Evolutionary conservation across 2,888 invertebrate species (phyloP).

Genomic region (Lypha dubia): DNA sequence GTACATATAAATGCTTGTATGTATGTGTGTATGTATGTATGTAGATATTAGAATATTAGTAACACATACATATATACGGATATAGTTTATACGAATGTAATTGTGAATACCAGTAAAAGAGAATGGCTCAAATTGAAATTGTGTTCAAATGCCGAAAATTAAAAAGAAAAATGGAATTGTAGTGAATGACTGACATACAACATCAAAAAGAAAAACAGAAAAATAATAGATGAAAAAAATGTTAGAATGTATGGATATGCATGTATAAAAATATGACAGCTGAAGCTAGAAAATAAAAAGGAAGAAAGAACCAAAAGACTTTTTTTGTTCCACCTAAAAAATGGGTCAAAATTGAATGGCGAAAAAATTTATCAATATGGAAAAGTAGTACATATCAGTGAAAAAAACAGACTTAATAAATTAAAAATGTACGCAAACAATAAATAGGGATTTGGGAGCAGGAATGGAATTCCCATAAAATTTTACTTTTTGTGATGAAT

Average conservation of each 20-base stretch:
- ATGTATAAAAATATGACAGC: constrained; percentile 12
- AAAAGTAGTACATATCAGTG: not conserved
- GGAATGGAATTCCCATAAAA: too few species aligned
- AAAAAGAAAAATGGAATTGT: not conserved
- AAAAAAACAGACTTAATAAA: not conserved
- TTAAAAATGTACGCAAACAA: too few species aligned
- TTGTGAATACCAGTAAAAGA: not conserved
- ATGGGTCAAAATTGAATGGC: not conserved
- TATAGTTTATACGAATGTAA: not conserved
- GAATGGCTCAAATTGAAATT: constrained; percentile 37
- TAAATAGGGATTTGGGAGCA: too few species aligned
- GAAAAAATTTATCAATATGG: not conserved
- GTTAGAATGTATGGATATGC: too few species aligned
- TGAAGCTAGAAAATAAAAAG: not conserved
- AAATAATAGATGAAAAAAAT: not conserved
- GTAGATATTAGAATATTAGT: not conserved
- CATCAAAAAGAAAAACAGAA: constrained; percentile 3
- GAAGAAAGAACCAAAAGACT: not conserved
- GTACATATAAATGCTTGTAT: too few species aligned
- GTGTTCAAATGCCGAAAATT: constrained; percentile 40
- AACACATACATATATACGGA: not conserved
- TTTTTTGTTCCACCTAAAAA: not conserved
- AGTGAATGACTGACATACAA: constrained; percentile 25
- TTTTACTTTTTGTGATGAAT: too few species aligned
- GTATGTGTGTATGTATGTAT: too few species aligned